Base-by-base conservation (phyloP, 2,797 vertebrate genomes). In the Chaetophractus vellerosus region DNA sequence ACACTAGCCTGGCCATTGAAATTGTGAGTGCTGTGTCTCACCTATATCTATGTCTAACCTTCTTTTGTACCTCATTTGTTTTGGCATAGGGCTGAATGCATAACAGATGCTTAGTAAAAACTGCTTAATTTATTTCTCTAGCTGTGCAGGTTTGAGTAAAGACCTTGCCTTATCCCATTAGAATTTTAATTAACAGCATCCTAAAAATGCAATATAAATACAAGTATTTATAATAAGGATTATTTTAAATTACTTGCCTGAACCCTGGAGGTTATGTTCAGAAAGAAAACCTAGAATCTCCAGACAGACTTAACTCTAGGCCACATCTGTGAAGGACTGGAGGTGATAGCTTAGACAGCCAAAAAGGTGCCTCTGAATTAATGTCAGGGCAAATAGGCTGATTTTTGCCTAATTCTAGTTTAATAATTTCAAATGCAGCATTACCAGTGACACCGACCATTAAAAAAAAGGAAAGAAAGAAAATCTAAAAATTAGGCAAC, bases 171-270 rank as follows among this genome's bases (percentile, higher is more conserved):
- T 78, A 83, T 59, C 28, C 11, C 16, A 41, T 5, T 64, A 45
- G 38, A 87, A 81, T 91, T 85, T 79, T 61, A 57, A 89, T 88
- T 72, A 90, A 86, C 18, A 10, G n/a, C 74, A 57, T 45, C 33
- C 28, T 89, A 52, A 79, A 92, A 66, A n/a, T 79, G 61, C 9
- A 92, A 10, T 41, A 2, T 59, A 86, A 81, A 69, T 0, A 9
- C 9, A 57, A 9, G 9, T 52, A 74, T 61, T 86, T 61, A 72
- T 82, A 78, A 33, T 66, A 59, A 75, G 9, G 23, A 48, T 83
- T 31, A 48, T 61, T 93, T 94, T 55, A 93, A 90, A 61, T 69
- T 10, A 48, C 6, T 28, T 31, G 18, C 2, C 18, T 74, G 23
- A 10, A 26, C 19, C 36, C 9, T 66, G 61, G 93, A 31, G 2